Evolutionary conservation across 2,888 invertebrate genomes (phyloP).

Genomic region (Chrysotoxum bicinctum): DNA sequence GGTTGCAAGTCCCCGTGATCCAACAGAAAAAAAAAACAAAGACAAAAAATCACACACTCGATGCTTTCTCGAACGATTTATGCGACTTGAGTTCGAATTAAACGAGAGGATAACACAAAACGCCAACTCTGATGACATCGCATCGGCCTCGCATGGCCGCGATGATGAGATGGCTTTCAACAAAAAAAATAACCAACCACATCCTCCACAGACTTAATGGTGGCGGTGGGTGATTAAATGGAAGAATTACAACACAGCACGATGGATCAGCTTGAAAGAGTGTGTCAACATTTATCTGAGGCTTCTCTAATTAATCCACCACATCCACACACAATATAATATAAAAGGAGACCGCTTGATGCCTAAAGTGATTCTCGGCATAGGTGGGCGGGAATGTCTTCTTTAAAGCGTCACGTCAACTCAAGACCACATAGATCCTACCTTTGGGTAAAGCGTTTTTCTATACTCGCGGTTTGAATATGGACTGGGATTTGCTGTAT

Average conservation of each 20-base stretch:
- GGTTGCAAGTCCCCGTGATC: conserved; percentile 37
- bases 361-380: conserved; percentile 39
- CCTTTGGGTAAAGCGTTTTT: background rate
- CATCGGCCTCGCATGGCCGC: conserved; percentile 27
- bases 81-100: conserved; percentile 52
- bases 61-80: conserved; percentile 61
- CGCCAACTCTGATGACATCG: conserved; percentile 68
- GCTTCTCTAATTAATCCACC: conserved; percentile 66
- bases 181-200: conserved; percentile 4
- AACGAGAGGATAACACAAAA: conserved; percentile 62
- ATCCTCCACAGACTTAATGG: conserved; percentile 13
- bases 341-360: conserved; percentile 42
- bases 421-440: background rate
- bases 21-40: background rate
- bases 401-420: conserved; percentile 25
- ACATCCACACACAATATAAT: conserved; percentile 25
- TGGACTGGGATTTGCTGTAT: background rate
- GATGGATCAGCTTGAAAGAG: conserved; percentile 41
- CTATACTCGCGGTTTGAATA: background rate
- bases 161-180: conserved; percentile 6
- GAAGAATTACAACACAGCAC: conserved; percentile 34
- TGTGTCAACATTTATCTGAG: conserved; percentile 63
- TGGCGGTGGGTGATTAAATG: conserved; percentile 62
- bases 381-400: conserved; percentile 64
- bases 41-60: conserved; percentile 34